Percentiles rank a stretch among this genome's conserved stretches.
Conservation (phyloP, 2,113 vertebrate genomes). For the Hippocampus guttulatus region DNA sequence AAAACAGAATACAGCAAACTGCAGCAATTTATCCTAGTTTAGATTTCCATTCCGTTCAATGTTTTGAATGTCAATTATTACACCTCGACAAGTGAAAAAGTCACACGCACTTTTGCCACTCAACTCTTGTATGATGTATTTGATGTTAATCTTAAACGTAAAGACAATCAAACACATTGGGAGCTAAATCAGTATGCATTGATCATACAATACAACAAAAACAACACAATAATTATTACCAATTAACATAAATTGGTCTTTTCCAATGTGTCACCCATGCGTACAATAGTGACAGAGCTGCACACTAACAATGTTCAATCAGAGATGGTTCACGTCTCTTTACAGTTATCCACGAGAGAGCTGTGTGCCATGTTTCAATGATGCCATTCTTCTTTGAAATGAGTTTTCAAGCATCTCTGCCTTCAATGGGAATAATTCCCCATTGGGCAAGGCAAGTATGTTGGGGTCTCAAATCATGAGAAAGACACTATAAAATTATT, state of each 20-base stretch:
- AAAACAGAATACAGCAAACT: constrained; percentile 12
- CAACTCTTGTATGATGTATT: too few species aligned
- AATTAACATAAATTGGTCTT: too few species aligned
- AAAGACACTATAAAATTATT: constrained; percentile 31
- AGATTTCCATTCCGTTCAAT: not conserved
- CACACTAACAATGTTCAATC: constrained; percentile 12
- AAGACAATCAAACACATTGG: too few species aligned
- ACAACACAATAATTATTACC: too few species aligned
- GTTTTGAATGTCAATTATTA: not conserved
- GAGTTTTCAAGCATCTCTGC: constrained; percentile 50
- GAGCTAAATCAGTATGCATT: not conserved
- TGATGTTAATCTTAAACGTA: too few species aligned
- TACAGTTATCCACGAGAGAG: constrained; percentile 38
- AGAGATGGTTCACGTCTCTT: constrained; percentile 44
- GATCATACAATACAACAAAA: too few species aligned
- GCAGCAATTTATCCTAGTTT: not conserved
- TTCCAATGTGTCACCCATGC: too few species aligned
- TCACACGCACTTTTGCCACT: too few species aligned
- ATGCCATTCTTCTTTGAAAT: constrained; percentile 56
- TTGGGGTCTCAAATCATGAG: constrained; percentile 36
- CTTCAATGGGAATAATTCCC: constrained; percentile 47
- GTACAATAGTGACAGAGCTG: not conserved
- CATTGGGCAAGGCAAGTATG: constrained; percentile 11
- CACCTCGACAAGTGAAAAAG: not conserved
- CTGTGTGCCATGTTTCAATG: constrained; percentile 54